Evolutionary conservation across 2,888 invertebrate species (phyloP).

Genomic region (Tipula helvola): DNA sequence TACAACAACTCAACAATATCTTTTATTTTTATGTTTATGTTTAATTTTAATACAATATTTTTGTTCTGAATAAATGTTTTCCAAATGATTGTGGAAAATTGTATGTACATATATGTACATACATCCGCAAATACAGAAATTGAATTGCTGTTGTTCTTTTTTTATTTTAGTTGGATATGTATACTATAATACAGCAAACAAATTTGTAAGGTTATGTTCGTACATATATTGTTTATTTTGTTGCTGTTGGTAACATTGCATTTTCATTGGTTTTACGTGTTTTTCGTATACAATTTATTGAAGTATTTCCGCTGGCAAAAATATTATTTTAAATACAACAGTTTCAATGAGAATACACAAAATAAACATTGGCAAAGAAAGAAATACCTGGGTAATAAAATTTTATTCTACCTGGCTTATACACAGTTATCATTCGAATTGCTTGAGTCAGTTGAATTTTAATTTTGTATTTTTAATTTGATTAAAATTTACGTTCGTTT

Average conservation of each 20-base stretch:
- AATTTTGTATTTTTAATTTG: not conserved
- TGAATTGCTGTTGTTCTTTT: not conserved
- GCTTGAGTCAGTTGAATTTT: not conserved
- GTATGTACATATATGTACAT: not conserved
- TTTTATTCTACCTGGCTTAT: not conserved
- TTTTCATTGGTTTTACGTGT: not conserved
- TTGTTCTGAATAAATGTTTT: not conserved
- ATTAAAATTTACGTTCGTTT: not conserved
- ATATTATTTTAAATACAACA: not conserved
- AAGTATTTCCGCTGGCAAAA: not conserved
- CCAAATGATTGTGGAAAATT: not conserved
- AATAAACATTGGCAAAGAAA: not conserved
- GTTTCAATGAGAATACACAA: not conserved
- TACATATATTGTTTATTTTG: not conserved
- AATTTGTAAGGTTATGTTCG: not conserved
- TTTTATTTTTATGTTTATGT: not conserved
- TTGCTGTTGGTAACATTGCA: not conserved
- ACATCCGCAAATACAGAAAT: not conserved
- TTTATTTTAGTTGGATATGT: not conserved
- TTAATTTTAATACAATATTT: not conserved
- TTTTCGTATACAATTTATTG: not conserved
- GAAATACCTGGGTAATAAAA: not conserved
- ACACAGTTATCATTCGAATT: not conserved
- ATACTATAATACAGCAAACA: not conserved
- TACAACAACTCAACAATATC: not conserved